These are phyloP conservation scores for Bombus breviceps DNA, from an alignment of 1,140 invertebrate genomes.

Conservation along the genomic window DNA sequence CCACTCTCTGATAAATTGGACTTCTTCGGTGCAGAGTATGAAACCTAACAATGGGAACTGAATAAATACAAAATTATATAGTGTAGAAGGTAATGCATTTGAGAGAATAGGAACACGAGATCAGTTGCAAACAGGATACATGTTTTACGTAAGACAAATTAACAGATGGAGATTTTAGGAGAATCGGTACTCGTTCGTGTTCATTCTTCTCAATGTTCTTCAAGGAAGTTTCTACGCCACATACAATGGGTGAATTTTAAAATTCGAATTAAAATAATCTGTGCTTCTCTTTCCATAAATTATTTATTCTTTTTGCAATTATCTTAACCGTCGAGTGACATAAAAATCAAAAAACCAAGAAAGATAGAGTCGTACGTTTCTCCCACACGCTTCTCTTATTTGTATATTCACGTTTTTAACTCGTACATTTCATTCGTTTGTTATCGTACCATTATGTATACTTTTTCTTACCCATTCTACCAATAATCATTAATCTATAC, in stretches of 20 bases:
- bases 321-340: accelerated
- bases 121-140: not conserved
- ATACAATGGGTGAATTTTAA: too few relatives aligned
- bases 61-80: not conserved
- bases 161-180: too few relatives aligned
- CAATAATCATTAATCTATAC: not conserved
- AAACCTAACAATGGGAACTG: not conserved
- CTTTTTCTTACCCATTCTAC: not conserved
- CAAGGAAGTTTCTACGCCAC: too few relatives aligned
- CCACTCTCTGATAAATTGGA: slow-evolving; percentile 1
- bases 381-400: not conserved
- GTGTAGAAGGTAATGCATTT: not conserved
- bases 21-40: not conserved
- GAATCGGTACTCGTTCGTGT: too few relatives aligned
- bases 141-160: not conserved
- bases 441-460: not conserved
- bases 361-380: not conserved
- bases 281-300: too few relatives aligned
- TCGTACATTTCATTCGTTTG: too few relatives aligned
- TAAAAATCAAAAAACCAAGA: not conserved
- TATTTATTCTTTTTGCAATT: too few relatives aligned
- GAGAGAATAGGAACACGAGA: not conserved
- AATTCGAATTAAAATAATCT: too few relatives aligned
- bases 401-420: not conserved
- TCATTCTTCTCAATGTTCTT: too few relatives aligned